Percentiles rank a stretch among this genome's conserved stretches.
These are phyloP conservation scores for Sesia apiformis DNA, from an alignment of 2,888 invertebrate species.

Conservation along the genomic window DNA sequence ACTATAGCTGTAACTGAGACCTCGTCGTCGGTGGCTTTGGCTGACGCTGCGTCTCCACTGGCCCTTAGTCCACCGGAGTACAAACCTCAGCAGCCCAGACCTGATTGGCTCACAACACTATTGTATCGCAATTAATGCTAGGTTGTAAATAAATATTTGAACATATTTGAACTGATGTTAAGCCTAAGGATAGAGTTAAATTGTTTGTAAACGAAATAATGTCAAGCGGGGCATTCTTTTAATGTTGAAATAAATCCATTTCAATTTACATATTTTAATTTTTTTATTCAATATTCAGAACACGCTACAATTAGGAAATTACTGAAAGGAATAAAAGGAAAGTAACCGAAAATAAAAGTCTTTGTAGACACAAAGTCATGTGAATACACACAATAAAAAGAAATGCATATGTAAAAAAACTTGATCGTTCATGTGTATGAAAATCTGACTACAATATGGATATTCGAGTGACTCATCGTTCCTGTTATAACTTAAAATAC, in stretches of 20 bases:
- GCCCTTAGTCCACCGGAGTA: slow-evolving; percentile 58
- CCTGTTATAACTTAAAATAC: neutral
- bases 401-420: too few relatives aligned
- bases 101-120: slow-evolving; percentile 61
- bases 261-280: neutral
- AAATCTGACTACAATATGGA: too few relatives aligned
- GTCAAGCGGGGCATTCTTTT: slow-evolving; percentile 41
- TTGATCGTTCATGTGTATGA: too few relatives aligned
- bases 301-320: too few relatives aligned
- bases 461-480: too few relatives aligned
- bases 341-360: too few relatives aligned
- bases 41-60: slow-evolving; percentile 55
- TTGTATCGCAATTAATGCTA: slow-evolving; percentile 56
- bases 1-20: slow-evolving; percentile 66
- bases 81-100: slow-evolving; percentile 50
- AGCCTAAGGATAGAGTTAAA: slow-evolving; percentile 31
- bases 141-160: slow-evolving; percentile 30
- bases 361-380: too few relatives aligned
- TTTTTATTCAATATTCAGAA: too few relatives aligned
- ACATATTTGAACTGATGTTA: slow-evolving; percentile 50
- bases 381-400: too few relatives aligned
- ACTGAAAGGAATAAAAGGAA: too few relatives aligned
- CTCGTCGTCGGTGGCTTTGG: slow-evolving; percentile 54
- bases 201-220: slow-evolving; percentile 56
- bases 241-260: slow-evolving; percentile 59